Base-by-base conservation (phyloP, 2,113 vertebrate genomes). In the Sorex fumeus region DNA sequence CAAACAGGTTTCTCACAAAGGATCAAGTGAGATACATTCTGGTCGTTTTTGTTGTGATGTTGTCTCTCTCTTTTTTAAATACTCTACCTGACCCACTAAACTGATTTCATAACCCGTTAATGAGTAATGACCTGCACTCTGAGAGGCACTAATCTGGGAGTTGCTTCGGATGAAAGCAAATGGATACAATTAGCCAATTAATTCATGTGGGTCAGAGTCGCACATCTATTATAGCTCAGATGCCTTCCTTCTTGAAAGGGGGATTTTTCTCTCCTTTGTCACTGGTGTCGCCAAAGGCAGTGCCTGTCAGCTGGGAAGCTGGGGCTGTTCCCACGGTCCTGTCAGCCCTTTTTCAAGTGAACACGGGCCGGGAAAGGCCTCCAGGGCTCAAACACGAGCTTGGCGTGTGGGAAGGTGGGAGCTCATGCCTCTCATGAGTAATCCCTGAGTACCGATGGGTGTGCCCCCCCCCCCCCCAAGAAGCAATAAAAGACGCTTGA, bases 111-210 rank as follows among this genome's bases (percentile, higher is more conserved):
- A 92, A 82, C 67, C 69, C 13, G 21, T 23, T 57, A 74, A 50
- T 72, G 64, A 89, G 84, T 81, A 84, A 57, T 77, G 91, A 60
- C 87, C 93, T 76, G n/a, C 64, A 70, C 80, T 91, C 92, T 91
- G 93, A 67, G 84, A 81, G 91, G 70, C 77, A 15, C 50, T 25
- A 30, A 64, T 81, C 80, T 76, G 76, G 94, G 93, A 81, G 23
- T 94, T 76, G 72, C 81, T 88, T 27, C 47, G 78, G 77, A 81
- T 75, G 62, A 94, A 60, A 93, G 93, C 92, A 84, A 87, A 90
- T 79, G 88, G 93, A 95, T 76, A 84, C 77, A 80, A 71, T 95
- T 90, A 90, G 34, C 74, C 45, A 27, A 67, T 87, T 45, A 78
- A 88, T 91, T 91, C 85, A 71, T 76, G 36, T 66, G 47, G 85